A percentile compares a stretch with the other conserved stretches of the same genome.
Evolutionary conservation across 2,113 vertebrate species (phyloP).

Genomic region (Pogonocichla stellata): DNA sequence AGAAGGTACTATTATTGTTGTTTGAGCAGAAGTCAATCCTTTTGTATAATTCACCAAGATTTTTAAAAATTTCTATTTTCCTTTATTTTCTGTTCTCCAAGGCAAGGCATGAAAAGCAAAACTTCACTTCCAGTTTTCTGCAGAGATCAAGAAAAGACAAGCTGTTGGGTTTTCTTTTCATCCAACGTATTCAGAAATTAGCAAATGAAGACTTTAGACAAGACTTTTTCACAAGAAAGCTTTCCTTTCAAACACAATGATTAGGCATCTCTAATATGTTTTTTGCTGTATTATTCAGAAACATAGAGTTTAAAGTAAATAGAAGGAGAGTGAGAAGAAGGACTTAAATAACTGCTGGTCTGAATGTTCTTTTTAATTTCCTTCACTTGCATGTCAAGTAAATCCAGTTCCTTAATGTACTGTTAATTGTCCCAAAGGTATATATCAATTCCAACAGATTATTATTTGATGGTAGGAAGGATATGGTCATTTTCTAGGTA

Average conservation of each 20-base stretch:
- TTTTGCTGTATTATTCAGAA: not conserved
- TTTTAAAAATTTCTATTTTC: not conserved
- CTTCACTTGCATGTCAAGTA: not conserved
- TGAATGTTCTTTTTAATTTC: not conserved
- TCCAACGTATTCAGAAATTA: not conserved
- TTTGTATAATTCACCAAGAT: not conserved
- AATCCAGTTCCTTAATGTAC: not conserved
- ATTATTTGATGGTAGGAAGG: not conserved
- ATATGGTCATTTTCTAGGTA: not conserved
- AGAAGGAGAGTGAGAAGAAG: not conserved
- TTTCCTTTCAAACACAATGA: not conserved
- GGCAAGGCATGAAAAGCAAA: not conserved
- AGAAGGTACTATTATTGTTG: not conserved
- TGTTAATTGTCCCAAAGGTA: not conserved
- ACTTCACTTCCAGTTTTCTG: not conserved
- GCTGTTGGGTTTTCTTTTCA: not conserved
- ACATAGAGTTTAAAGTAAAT: not conserved
- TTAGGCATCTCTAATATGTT: not conserved
- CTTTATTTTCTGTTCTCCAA: not conserved
- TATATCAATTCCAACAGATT: not conserved
- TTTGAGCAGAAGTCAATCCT: not conserved
- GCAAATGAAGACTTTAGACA: not conserved
- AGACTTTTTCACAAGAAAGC: not conserved
- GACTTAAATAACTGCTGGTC: not conserved
- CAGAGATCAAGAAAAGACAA: not conserved